Evolutionary conservation across 1,140 invertebrate genomes (phyloP).

Genomic region (Caenorhabditis inopinata): DNA sequence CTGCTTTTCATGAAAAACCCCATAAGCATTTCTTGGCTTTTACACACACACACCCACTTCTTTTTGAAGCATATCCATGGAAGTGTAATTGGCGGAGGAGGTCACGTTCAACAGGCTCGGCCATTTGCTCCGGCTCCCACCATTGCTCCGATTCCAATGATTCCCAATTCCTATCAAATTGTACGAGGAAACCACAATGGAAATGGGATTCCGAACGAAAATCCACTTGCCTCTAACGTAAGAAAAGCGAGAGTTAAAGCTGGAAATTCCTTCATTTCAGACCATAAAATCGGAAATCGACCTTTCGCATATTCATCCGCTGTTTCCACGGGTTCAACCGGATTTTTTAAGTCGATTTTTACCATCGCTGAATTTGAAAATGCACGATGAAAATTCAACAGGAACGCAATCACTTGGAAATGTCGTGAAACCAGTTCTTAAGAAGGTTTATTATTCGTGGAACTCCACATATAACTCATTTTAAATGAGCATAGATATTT

Average conservation of each 20-base stretch:
- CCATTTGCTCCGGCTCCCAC: not conserved
- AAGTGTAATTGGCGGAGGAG: not conserved
- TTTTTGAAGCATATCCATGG: not conserved
- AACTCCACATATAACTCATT: no score
- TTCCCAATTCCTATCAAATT: not conserved
- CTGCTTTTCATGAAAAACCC: no score
- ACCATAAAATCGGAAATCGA: constrained; percentile 22
- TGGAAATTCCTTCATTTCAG: not conserved
- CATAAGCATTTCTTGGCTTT: no score
- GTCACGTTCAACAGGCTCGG: not conserved
- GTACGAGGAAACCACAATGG: no score
- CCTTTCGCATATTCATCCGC: constrained; percentile 22
- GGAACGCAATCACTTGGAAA: constrained; percentile 27
- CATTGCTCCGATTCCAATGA: not conserved
- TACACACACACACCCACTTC: no score
- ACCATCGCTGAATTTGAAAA: constrained; percentile 13
- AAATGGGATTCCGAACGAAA: not conserved
- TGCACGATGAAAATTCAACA: not conserved
- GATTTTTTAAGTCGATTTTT: constrained; percentile 14
- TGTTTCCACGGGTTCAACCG: constrained; percentile 36
- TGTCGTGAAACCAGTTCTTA: constrained; percentile 32
- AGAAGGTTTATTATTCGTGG: no score
- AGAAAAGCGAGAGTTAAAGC: no score
- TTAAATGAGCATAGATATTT: no score
- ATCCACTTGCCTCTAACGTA: not conserved